Evolutionary conservation across 2,113 vertebrate species (phyloP).

Genomic region (Callipepla californica): DNA sequence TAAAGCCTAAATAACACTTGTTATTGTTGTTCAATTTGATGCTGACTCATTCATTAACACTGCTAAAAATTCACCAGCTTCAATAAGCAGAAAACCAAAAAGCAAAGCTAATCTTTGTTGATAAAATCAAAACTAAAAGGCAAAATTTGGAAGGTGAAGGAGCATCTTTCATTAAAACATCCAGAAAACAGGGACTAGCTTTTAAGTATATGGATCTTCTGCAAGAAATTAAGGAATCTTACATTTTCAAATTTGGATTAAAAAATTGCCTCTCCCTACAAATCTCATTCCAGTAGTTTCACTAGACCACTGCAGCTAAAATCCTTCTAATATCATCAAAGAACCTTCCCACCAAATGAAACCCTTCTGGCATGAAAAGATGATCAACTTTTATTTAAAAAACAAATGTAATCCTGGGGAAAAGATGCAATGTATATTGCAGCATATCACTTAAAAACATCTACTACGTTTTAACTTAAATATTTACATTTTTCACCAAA

Average conservation of each 20-base stretch:
- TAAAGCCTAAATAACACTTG: neutral
- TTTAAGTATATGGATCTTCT: neutral
- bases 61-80: neutral
- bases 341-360: neutral
- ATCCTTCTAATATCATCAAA: neutral
- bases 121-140: neutral
- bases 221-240: neutral
- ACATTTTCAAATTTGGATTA: neutral
- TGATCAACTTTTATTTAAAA: neutral
- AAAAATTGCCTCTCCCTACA: neutral
- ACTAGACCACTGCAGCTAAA: neutral
- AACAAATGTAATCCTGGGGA: neutral
- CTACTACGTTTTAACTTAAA: neutral
- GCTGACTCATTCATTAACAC: neutral
- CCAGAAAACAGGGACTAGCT: neutral
- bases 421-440: neutral
- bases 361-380: neutral
- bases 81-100: neutral
- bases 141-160: neutral
- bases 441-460: neutral
- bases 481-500: neutral
- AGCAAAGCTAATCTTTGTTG: neutral
- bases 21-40: slow-evolving; percentile 3
- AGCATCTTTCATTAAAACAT: neutral
- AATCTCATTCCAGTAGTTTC: neutral